A percentile compares a stretch with the other conserved stretches of the same genome.
Conservation (phyloP, 2,888 invertebrate species). For the Metalampra italica region DNA sequence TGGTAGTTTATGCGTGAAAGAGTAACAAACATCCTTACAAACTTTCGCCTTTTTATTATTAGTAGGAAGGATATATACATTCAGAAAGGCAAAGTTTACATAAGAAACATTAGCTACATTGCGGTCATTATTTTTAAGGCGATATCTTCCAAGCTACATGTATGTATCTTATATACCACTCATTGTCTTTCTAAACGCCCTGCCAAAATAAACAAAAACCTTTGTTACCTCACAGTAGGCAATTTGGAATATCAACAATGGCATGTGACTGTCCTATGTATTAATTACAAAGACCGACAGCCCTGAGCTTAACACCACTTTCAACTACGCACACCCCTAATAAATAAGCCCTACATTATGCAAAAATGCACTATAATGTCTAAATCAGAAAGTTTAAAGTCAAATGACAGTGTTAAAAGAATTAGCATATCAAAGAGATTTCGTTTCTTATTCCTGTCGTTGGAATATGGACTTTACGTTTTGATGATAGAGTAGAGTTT, state of each 20-base stretch:
- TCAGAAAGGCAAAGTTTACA: no score
- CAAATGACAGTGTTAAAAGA: conserved; percentile 20
- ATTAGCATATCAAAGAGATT: conserved; percentile 57
- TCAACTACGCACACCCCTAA: conserved; percentile 57
- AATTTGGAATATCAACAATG: conserved; percentile 72
- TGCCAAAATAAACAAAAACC: conserved; percentile 15
- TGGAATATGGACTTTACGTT: conserved; percentile 12
- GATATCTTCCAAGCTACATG: no score
- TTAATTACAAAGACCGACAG: conserved; percentile 72
- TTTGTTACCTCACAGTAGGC: conserved; percentile 48
- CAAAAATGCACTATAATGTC: conserved; percentile 19
- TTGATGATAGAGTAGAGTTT: conserved; percentile 25
- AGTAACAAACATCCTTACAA: no score
- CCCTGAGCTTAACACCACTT: conserved; percentile 54
- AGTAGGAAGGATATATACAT: no score
- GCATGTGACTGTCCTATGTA: conserved; percentile 54
- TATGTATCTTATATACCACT: no score
- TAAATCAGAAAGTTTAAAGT: conserved; percentile 25
- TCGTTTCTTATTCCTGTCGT: conserved; percentile 6
- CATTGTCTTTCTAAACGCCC: no score
- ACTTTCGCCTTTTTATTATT: no score
- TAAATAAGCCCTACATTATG: conserved; percentile 20
- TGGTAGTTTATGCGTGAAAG: no score
- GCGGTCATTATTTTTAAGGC: no score
- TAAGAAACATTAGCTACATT: no score